Evolutionary conservation across 2,113 vertebrate genomes (phyloP), one percentile per base, ranked within the genome.

Genomic region (Aptenodytes forsteri): DNA sequence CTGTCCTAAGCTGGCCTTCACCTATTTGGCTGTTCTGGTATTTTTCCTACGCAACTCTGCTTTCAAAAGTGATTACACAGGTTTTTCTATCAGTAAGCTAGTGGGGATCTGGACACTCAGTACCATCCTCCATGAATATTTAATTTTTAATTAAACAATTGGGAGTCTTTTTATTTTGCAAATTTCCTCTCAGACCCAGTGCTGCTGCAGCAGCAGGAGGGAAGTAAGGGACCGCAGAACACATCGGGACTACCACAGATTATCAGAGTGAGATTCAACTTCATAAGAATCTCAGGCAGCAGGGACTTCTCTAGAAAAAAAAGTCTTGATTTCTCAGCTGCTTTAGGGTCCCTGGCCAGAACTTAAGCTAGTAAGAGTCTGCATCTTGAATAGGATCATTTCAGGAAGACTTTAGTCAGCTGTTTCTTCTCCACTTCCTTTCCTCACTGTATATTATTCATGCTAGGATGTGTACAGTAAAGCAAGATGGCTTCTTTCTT

Each of bases 141-240:
- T 77, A 44, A 83, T 96, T 91, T 91, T 90, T 77, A 94, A 93
- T 90, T 36, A 92, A 95, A 80, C 34, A 80, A 46, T 77, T 38
- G 19, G 44, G 42, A 88, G 6, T 52, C 13, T 83, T 61, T 79
- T 79, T 85, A 61, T 83, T 95, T 72, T 77, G 70, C 52, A 83
- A 16, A 46, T 96, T 95, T 80, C 27, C 78, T 59, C 32, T 44
- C 52, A 15, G 70, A 46, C 20, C 56, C 66, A 19, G 16, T 67
- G 82, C 78, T 61, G 62, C 67, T 82, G 87, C 77, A 49, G 80
- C 76, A 93, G 83, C 54, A 66, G 82, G 79, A 64, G 64, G 67
- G 42, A 40, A 67, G 72, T 13, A 13, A 87, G 34, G 70, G 58
- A 38, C 42, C 52, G 61, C 72, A 95, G 79, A 87, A 83, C 27